These are phyloP conservation scores for Megathymus violae DNA, from an alignment of 1,140 invertebrate species.

Conservation along the genomic window DNA sequence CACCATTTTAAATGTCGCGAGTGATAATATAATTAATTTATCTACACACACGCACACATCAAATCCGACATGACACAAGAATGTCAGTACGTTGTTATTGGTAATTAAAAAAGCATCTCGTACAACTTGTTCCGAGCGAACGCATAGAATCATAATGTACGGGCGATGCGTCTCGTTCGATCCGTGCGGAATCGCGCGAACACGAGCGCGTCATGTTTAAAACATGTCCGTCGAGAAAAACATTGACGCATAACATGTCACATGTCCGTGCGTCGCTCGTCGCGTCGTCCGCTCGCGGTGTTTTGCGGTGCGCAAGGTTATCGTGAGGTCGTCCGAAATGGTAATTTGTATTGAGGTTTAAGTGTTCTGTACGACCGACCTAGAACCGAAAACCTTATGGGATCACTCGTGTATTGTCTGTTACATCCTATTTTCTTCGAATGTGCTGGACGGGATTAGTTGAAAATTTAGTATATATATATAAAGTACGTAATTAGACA, in stretches of 20 bases:
- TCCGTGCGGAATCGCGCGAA: constrained; percentile 18
- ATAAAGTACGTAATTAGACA: no score
- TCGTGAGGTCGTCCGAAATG: not conserved
- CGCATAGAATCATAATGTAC: constrained; percentile 11
- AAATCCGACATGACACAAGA: not conserved
- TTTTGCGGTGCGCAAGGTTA: not conserved
- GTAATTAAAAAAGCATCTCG: not conserved
- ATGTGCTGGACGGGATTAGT: no score
- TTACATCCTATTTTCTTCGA: no score
- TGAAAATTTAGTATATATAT: no score
- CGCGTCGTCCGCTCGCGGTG: not conserved
- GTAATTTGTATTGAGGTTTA: no score
- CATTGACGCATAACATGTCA: constrained; percentile 6
- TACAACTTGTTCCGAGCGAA: constrained; percentile 7
- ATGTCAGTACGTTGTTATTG: not conserved
- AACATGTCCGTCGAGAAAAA: constrained; percentile 21
- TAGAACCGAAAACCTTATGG: no score
- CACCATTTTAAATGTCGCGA: not conserved
- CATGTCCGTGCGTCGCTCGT: constrained; percentile 6
- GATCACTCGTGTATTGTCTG: no score
- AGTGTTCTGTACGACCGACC: no score
- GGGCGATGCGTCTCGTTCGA: constrained; percentile 14
- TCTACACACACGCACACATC: constrained; percentile 2
- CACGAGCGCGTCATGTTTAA: constrained; percentile 21
- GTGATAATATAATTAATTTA: constrained; percentile 1